Evolutionary conservation across 2,113 vertebrate species (phyloP), one percentile per base, ranked within the genome.

Genomic region (Hippopotamus amphibius): DNA sequence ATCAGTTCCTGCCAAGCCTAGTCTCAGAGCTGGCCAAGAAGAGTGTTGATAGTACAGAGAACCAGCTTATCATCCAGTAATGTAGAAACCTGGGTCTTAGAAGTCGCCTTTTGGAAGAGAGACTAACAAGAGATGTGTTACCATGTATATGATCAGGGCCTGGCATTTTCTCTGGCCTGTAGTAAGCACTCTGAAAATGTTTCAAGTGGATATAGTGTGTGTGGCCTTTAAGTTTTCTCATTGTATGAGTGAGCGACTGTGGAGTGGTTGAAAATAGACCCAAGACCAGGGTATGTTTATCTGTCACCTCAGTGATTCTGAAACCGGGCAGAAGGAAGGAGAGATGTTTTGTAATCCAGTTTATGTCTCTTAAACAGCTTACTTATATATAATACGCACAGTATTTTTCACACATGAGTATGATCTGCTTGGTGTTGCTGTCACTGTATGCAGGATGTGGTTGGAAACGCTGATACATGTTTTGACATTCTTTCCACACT

Each of bases 371-470:
- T 37, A 37, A 13, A 43, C 30, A 53, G n/a, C 83, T 91, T 63
- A 7, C 63, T 68, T 68, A 22, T 21, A 1, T 53, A 6, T 53
- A 26, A 48, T 37, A 85, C 50, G 68, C 17, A 7, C 46, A 30
- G 0, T 81, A 10, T 80, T 71, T 63, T 90, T 84, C 84, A 94
- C 61, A 33, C n/a, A n/a, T 90, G 77, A 82, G 30, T 37, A n/a
- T 19, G 28, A 33, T 63, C 13, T 43, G 57, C 28, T 87, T 24
- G 21, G 53, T 48, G 7, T 50, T 74, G 28, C 90, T 72, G 21
- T 77, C 59, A 9, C 57, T 88, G 26, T 74, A 13, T 19, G 24
- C 88, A 84, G 96, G 90, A 95, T 92, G 96, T 97, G 95, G 96
- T 48, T 53, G 74, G 55, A 97, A 94, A 81, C 28, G 76, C 94